Evolutionary conservation across 35 echinoderm and acorn worm species (phyloP), one percentile per base, ranked within the genome.

Genomic region (Anneissia japonica): DNA sequence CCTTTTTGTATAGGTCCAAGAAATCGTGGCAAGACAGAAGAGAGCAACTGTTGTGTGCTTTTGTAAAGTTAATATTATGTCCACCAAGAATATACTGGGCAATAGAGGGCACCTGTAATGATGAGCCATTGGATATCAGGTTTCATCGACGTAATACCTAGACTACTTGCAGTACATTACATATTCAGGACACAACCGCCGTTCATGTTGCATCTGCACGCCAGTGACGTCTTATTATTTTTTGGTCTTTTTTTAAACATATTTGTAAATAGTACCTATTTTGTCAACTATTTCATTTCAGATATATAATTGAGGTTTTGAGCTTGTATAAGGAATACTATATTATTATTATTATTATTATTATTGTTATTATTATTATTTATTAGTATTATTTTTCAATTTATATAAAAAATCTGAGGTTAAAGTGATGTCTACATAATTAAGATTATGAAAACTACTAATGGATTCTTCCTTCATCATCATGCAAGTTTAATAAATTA

Each of bases 1-100:
- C 72, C 16, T 72, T 12, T 37, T 33, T 43, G 32, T 72, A 4
- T 83, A 93, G 91, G 91, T 79, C 91, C 89, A 86, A 94, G 88
- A 74, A 94, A 94, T 38, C 88, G 88, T 84, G 92, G 92, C 4
- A 94, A 94, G 34, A 94, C 92, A 81, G 92, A 94, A 81, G 92
- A 94, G 75, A 90, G 88, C 38, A 94, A 94, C 81, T 94, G 92
- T 35, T 94, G 92, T 79, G 40, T 88, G 23, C 75, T 94, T 86
- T 84, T 94, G 83, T 94, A 86, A 93, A 23, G 79, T 4, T 12
- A 64, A n/a, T n/a, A n/a, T n/a, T n/a, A n/a, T n/a, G 26, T 19
- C 51, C 51, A 64, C 51, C 19, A n/a, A n/a, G n/a, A n/a, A n/a
- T n/a, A 64, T 23, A 64, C 21, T 64, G 51, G 51, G 51, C 19